These are phyloP conservation scores for Amia ocellicauda DNA, from an alignment of 2,113 vertebrate species.

Conservation along the genomic window DNA sequence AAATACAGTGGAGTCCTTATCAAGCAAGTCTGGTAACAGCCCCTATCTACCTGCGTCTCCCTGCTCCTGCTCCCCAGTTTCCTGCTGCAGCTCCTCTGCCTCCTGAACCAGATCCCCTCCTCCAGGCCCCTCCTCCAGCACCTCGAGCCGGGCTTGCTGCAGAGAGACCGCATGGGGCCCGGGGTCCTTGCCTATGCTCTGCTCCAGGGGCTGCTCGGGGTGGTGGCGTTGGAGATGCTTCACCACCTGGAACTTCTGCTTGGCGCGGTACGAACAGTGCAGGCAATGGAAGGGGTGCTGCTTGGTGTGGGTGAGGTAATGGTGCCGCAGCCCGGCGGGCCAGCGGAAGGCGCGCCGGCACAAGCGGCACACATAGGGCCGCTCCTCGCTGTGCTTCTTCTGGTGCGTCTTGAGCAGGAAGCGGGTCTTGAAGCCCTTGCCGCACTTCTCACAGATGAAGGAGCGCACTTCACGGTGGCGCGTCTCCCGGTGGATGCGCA, in stretches of 20 bases:
- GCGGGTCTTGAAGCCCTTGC: constrained; percentile 93
- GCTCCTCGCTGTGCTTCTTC: constrained; percentile 85
- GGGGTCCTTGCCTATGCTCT: constrained; percentile 80
- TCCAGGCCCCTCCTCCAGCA: constrained; percentile 23
- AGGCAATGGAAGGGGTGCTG: constrained; percentile 87
- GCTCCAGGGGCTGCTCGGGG: constrained; percentile 65
- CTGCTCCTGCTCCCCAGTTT: neutral
- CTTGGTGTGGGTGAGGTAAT: constrained; percentile 90
- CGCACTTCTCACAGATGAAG: constrained; percentile 93
- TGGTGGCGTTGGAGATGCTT: constrained; percentile 83
- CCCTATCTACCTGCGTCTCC: neutral
- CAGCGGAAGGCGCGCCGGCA: constrained; percentile 88
- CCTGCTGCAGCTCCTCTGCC: neutral
- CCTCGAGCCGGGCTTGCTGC: constrained; percentile 67
- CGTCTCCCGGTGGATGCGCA: constrained; percentile 83
- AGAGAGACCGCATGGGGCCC: constrained; percentile 60
- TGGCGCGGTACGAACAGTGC: constrained; percentile 88
- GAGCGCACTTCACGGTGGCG: constrained; percentile 81
- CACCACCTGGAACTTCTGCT: constrained; percentile 94
- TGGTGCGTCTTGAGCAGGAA: constrained; percentile 93
- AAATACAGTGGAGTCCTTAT: neutral
- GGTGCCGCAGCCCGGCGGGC: constrained; percentile 89
- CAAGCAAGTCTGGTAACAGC: neutral
- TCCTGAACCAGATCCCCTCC: constrained; percentile 3
- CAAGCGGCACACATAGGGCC: constrained; percentile 77